Percentiles rank a stretch among this genome's conserved stretches.
These are phyloP conservation scores for Tetropium fuscum DNA, from an alignment of 2,888 invertebrate genomes.

Conservation along the genomic window DNA sequence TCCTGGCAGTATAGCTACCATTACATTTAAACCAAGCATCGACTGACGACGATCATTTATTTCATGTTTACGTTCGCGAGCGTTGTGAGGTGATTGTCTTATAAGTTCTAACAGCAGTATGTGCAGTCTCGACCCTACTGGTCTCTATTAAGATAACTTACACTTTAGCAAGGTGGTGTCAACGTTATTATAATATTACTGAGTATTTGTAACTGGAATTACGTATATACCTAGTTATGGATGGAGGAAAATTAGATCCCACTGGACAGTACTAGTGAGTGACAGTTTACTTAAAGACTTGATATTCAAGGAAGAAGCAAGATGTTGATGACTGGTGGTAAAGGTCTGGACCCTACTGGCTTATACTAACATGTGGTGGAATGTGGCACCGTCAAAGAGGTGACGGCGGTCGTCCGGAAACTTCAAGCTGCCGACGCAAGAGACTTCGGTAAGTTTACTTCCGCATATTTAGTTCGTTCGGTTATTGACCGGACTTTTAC, in stretches of 20 bases:
- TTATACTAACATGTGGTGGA: constrained; percentile 57
- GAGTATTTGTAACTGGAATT: neutral
- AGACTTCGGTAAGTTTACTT: constrained; percentile 63
- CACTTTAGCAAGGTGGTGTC: constrained; percentile 11
- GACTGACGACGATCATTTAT: constrained; percentile 36
- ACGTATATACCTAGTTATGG: constrained; percentile 51
- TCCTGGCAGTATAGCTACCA: constrained; percentile 55
- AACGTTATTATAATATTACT: constrained; percentile 14
- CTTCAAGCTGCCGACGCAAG: constrained; percentile 65
- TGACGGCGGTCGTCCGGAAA: constrained; percentile 65
- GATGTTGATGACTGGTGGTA: constrained; percentile 47
- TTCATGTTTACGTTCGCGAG: constrained; percentile 33
- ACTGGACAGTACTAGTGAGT: constrained; percentile 55
- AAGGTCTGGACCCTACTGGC: constrained; percentile 63
- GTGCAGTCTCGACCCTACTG: constrained; percentile 63
- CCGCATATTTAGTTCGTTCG: constrained; percentile 51
- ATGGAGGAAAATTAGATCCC: constrained; percentile 64
- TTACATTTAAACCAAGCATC: constrained; percentile 58
- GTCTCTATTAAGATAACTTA: constrained; percentile 54
- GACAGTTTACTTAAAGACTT: constrained; percentile 27
- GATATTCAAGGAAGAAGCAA: neutral
- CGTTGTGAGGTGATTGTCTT: constrained; percentile 29
- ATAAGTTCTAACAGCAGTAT: constrained; percentile 46
- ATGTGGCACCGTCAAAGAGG: constrained; percentile 64
- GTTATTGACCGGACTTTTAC: constrained; percentile 59